phyloP scores from a whole-genome alignment of 1,140 invertebrate genomes.

The Leptinotarsa defecta region DNA sequence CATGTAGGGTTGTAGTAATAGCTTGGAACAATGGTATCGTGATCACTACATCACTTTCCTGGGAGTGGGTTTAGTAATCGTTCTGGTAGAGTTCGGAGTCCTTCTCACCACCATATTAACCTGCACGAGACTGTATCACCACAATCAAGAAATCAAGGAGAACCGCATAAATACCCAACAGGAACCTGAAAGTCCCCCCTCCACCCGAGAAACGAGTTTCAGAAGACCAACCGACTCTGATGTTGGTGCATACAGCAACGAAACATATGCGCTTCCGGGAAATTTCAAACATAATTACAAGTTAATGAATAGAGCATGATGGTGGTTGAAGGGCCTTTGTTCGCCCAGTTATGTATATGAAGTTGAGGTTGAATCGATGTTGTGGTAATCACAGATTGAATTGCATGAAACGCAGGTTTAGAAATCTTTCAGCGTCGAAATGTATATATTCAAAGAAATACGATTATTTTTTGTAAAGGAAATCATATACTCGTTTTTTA shows the following conservation, averaged over 20 bases:
- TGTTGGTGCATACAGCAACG: conserved; percentile 47
- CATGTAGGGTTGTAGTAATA: conserved; percentile 68
- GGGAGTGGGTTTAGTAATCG: conserved; percentile 65
- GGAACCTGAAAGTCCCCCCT: conserved; percentile 19
- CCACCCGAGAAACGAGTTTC: conserved; percentile 34
- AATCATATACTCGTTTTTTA: no score
- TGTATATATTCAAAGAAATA: no score
- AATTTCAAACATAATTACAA: conserved; percentile 54
- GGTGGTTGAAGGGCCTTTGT: conserved; percentile 42
- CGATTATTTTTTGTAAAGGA: no score
- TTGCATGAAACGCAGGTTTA: no score
- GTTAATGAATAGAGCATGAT: conserved; percentile 50
- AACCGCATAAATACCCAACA: conserved; percentile 34
- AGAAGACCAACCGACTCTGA: conserved; percentile 34
- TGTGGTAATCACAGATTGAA: conserved; percentile 42
- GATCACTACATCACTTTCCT: conserved; percentile 76
- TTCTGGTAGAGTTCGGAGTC: conserved; percentile 71
- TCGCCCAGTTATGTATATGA: conserved; percentile 40
- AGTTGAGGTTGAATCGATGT: conserved; percentile 49
- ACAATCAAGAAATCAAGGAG: conserved; percentile 46
- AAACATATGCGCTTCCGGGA: conserved; percentile 51
- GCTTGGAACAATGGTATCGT: conserved; percentile 77
- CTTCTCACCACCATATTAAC: conserved; percentile 71
- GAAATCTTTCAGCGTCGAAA: no score
- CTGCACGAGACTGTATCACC: conserved; percentile 62